A percentile compares a stretch with the other conserved stretches of the same genome.
Evolutionary conservation across 2,797 vertebrate species (phyloP).

Genomic region (Ptychobarbus kaznakovi): DNA sequence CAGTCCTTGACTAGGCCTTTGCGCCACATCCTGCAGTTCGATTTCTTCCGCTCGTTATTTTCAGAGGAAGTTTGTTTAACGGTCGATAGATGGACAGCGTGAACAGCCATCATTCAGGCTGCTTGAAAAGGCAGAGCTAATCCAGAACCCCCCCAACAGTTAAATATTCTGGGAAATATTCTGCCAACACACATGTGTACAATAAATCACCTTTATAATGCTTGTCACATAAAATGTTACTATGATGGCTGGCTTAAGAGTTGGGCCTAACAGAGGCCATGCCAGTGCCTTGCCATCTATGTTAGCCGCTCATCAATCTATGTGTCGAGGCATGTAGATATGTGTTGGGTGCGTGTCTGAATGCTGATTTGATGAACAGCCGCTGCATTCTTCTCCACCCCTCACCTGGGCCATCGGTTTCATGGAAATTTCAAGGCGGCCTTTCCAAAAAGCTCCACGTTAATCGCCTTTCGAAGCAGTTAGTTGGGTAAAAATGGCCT

Average conservation of each 20-base stretch:
- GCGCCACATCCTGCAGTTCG: conserved; percentile 63
- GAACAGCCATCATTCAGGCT: conserved; percentile 66
- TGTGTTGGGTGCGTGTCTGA: conserved; percentile 78
- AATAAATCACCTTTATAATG: conserved; percentile 83
- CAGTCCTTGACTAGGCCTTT: conserved; percentile 61
- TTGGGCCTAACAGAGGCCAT: conserved; percentile 64
- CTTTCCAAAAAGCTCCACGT: conserved; percentile 60
- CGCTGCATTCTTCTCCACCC: conserved; percentile 67
- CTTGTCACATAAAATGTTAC: conserved; percentile 83
- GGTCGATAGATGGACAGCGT: conserved; percentile 55
- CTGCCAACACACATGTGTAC: conserved; percentile 75
- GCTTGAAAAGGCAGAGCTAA: conserved; percentile 71
- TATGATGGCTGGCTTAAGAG: conserved; percentile 73
- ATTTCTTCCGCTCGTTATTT: conserved; percentile 72
- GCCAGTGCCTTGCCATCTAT: conserved; percentile 30
- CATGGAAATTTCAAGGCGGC: conserved; percentile 71
- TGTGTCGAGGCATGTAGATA: conserved; percentile 71
- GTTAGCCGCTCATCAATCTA: conserved; percentile 69
- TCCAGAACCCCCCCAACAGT: conserved; percentile 57
- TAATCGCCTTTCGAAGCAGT: conserved; percentile 66
- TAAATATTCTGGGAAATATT: conserved; percentile 75
- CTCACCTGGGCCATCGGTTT: conserved; percentile 74
- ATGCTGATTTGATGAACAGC: conserved; percentile 74
- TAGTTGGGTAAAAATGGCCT: conserved; percentile 69
- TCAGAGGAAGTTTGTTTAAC: conserved; percentile 76